Evolutionary conservation across 1,140 invertebrate species (phyloP).

Genomic region (Steinernema khuongi): DNA sequence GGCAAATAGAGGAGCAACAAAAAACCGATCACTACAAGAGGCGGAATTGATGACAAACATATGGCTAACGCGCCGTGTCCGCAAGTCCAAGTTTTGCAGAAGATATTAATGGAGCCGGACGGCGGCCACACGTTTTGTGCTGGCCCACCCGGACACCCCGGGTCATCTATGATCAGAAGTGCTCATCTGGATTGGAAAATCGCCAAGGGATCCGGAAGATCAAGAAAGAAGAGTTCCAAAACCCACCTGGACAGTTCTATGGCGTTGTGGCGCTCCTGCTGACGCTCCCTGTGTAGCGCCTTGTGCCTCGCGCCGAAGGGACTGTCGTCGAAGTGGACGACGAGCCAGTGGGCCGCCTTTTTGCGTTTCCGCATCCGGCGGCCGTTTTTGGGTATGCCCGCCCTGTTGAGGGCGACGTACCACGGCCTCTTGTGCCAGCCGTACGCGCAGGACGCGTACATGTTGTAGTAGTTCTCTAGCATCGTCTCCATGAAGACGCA

Average conservation of each 20-base stretch:
- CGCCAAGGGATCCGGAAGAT: neutral
- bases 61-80: too few relatives aligned
- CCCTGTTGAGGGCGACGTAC: conserved; percentile 60
- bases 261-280: neutral
- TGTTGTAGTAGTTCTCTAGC: conserved; percentile 76
- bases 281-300: neutral
- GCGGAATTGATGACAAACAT: too few relatives aligned
- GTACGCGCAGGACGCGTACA: conserved; percentile 73
- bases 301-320: neutral
- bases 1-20: too few relatives aligned
- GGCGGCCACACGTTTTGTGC: neutral
- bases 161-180: neutral
- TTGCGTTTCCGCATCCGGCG: conserved; percentile 8
- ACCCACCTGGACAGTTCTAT: neutral
- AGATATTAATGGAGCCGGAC: neutral
- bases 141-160: neutral
- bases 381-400: neutral
- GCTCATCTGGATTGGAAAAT: neutral
- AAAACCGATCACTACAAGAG: too few relatives aligned
- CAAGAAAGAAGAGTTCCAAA: neutral
- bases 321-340: neutral
- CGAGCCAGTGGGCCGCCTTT: neutral
- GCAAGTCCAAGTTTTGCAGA: conserved; percentile 7
- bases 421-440: conserved; percentile 68
- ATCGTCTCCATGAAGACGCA: conserved; percentile 79